Conservation (phyloP, 2,113 vertebrate genomes). For the Reinhardtius hippoglossoides region DNA sequence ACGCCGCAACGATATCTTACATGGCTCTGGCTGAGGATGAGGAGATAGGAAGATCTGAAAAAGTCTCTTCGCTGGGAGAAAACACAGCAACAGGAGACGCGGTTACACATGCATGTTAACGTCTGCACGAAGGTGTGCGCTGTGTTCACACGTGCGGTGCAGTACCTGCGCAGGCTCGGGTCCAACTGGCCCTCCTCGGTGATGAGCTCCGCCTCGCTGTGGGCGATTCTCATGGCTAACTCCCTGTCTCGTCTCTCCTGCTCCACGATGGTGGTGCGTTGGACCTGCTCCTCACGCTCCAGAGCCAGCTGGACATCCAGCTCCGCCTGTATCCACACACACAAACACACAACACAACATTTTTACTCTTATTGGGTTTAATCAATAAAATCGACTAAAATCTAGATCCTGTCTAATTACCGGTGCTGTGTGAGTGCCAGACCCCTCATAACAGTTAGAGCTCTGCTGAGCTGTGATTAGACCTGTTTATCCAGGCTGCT, state of each 20-base stretch:
- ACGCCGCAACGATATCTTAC: constrained; percentile 66
- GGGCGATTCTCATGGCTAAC: constrained; percentile 95
- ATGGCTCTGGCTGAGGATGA: constrained; percentile 74
- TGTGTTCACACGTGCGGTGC: background rate
- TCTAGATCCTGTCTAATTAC: constrained; percentile 2
- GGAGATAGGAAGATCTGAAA: constrained; percentile 68
- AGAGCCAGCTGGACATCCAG: constrained; percentile 89
- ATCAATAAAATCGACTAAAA: constrained; percentile 13
- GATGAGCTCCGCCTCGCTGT: constrained; percentile 94
- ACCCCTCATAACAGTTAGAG: constrained; percentile 35
- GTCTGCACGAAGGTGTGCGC: background rate
- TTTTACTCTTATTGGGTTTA: constrained; percentile 2
- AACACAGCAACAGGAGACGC: constrained; percentile 56
- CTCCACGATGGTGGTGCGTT: constrained; percentile 87
- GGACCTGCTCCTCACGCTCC: constrained; percentile 90
- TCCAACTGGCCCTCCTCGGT: constrained; percentile 90
- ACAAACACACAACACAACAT: constrained; percentile 24
- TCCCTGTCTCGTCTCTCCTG: constrained; percentile 95
- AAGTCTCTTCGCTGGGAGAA: constrained; percentile 74
- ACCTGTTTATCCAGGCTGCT: constrained; percentile 49
- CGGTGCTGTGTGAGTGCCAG: constrained; percentile 22
- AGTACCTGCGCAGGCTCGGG: constrained; percentile 89
- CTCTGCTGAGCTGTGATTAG: constrained; percentile 55
- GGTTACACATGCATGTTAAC: constrained; percentile 44
- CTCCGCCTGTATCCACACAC: constrained; percentile 84